A percentile compares a stretch with the other conserved stretches of the same genome.
These are phyloP conservation scores for Megatriorchis doriae DNA, from an alignment of 2,113 vertebrate genomes.

Conservation along the genomic window DNA sequence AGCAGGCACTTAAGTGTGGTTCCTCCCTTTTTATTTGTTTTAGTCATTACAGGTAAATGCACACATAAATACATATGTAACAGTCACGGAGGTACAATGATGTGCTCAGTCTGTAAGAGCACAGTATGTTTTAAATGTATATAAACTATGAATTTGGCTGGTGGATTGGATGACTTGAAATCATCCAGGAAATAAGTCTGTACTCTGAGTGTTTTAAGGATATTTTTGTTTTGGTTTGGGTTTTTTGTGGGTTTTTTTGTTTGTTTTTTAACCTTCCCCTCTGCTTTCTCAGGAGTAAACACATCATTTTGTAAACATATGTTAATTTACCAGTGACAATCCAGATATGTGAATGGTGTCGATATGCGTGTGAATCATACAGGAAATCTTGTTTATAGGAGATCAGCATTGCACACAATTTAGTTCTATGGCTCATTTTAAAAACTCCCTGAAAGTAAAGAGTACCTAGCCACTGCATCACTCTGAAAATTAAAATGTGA, in stretches of 20 bases:
- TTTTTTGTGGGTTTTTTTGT: no score
- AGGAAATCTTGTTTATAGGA: background rate
- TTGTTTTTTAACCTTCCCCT: background rate
- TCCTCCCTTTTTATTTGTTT: background rate
- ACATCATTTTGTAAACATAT: background rate
- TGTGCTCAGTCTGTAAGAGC: background rate
- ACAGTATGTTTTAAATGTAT: background rate
- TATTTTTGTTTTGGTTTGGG: background rate
- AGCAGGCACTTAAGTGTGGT: background rate
- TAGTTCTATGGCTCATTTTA: background rate
- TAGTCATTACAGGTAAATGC: background rate
- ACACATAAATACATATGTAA: background rate
- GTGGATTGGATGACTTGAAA: background rate
- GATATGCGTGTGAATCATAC: background rate
- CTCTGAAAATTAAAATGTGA: background rate
- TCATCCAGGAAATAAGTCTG: background rate
- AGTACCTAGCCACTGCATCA: background rate
- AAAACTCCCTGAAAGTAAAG: background rate
- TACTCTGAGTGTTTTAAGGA: background rate
- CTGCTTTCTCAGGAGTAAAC: background rate
- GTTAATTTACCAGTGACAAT: background rate
- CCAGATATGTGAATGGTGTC: fast-evolving
- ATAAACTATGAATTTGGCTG: background rate
- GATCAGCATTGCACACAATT: background rate
- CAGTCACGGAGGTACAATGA: background rate